These are phyloP conservation scores for Ichneumoninae sp. DNA, from an alignment of 2,888 invertebrate species.

Conservation along the genomic window DNA sequence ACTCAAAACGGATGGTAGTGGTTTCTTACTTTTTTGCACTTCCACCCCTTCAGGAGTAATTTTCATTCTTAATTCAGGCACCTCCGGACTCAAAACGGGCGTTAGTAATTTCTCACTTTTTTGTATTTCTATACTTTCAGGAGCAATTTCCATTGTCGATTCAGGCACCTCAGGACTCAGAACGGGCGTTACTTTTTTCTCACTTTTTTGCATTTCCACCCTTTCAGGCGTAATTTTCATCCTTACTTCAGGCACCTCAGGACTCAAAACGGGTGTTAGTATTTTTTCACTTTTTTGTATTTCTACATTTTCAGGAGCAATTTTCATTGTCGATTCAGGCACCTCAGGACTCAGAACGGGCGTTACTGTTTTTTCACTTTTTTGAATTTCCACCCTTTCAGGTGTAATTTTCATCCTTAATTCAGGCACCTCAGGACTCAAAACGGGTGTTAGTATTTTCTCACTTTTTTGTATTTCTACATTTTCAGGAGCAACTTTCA, in stretches of 20 bases:
- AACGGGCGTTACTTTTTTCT: not conserved
- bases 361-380: not conserved
- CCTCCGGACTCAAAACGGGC: conserved; percentile 13
- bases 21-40: conserved; percentile 5
- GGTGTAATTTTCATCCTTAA: not conserved
- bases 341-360: conserved; percentile 16
- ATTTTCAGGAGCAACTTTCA: not conserved
- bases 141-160: not conserved
- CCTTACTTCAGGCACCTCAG: not conserved
- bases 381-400: not conserved
- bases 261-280: not conserved
- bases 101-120: not conserved
- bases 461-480: not conserved
- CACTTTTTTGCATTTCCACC: not conserved
- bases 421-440: conserved; percentile 24
- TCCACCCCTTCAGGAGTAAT: not conserved
- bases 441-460: not conserved
- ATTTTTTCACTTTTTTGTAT: conserved; percentile 22
- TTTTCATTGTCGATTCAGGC: not conserved
- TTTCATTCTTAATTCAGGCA: not conserved
- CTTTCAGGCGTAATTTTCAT: not conserved
- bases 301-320: conserved; percentile 1
- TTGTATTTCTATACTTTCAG: not conserved
- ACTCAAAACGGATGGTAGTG: not conserved
- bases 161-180: conserved; percentile 17